Percentiles rank a stretch among this genome's conserved stretches.
These are phyloP conservation scores for Bombus impatiens DNA, from an alignment of 1,140 invertebrate species.

Conservation along the genomic window DNA sequence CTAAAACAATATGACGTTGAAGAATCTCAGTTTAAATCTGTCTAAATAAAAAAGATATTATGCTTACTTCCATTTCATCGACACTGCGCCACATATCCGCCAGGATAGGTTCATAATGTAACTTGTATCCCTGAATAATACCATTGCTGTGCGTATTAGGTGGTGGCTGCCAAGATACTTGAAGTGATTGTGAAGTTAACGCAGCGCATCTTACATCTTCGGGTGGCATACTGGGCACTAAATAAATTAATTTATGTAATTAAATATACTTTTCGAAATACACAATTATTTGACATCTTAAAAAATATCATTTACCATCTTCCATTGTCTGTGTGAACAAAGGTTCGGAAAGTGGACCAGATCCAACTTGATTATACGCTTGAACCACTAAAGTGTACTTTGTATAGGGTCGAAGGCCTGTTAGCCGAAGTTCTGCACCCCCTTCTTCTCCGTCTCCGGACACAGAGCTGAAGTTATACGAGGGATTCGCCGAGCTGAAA, in stretches of 20 bases:
- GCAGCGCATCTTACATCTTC: conserved; percentile 88
- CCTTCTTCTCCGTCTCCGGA: conserved; percentile 87
- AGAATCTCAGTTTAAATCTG: neutral
- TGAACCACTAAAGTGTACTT: conserved; percentile 91
- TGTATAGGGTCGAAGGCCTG: conserved; percentile 89
- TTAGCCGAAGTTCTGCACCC: conserved; percentile 85
- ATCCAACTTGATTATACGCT: conserved; percentile 93
- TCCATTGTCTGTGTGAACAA: conserved; percentile 90
- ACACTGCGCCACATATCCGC: conserved; percentile 83
- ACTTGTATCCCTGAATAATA: conserved; percentile 92
- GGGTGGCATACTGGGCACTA: conserved; percentile 89
- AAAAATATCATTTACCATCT: conserved; percentile 85
- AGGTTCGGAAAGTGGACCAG: conserved; percentile 90
- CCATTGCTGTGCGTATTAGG: conserved; percentile 89
- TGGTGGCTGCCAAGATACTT: conserved; percentile 93
- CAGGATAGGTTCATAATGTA: conserved; percentile 87
- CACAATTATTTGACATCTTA: neutral
- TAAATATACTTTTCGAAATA: neutral
- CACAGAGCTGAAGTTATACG: conserved; percentile 87
- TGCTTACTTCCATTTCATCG: conserved; percentile 85
- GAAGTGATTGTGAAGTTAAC: conserved; percentile 88
- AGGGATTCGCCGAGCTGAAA: conserved; percentile 78
- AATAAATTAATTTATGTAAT: neutral
- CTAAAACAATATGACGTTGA: conserved; percentile 51
- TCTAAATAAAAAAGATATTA: conserved; percentile 13